phyloP scores from a whole-genome alignment of 2,888 invertebrate genomes.

The Sturmia bella region DNA sequence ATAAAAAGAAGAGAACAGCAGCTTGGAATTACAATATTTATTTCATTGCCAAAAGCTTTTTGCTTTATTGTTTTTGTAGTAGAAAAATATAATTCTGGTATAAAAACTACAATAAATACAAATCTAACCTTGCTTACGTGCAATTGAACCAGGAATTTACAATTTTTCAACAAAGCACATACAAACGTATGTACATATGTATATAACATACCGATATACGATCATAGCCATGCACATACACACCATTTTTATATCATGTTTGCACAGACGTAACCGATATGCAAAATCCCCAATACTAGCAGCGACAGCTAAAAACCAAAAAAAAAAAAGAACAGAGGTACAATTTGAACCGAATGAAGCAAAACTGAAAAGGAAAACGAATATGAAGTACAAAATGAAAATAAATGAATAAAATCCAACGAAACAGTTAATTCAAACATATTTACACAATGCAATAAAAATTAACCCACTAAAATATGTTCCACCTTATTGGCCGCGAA shows the following conservation, averaged over 20 bases:
- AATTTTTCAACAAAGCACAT: constrained; percentile 28
- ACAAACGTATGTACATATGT: not conserved
- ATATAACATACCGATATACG: not conserved
- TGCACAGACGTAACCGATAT: not conserved
- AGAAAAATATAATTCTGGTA: constrained; percentile 44
- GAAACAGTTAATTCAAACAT: constrained; percentile 71
- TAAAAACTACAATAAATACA: constrained; percentile 65
- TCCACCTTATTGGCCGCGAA: too few relatives aligned
- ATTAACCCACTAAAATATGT: constrained; percentile 49
- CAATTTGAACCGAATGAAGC: constrained; percentile 25
- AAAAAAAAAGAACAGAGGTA: constrained; percentile 29
- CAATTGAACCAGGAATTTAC: constrained; percentile 73
- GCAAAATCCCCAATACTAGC: constrained; percentile 1
- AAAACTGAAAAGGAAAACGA: constrained; percentile 16
- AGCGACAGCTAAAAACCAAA: constrained; percentile 21
- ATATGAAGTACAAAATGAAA: constrained; percentile 56
- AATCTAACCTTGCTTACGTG: constrained; percentile 72
- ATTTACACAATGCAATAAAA: constrained; percentile 65
- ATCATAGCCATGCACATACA: not conserved
- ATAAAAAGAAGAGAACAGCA: constrained; percentile 27
- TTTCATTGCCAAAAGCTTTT: constrained; percentile 58
- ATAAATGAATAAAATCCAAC: constrained; percentile 61
- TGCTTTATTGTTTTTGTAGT: not conserved
- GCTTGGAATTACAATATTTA: constrained; percentile 48
- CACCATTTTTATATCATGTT: too few relatives aligned